Percentiles rank a stretch among this genome's conserved stretches.
Evolutionary conservation across 1,140 invertebrate species (phyloP).

Genomic region (Whitmania pigra): DNA sequence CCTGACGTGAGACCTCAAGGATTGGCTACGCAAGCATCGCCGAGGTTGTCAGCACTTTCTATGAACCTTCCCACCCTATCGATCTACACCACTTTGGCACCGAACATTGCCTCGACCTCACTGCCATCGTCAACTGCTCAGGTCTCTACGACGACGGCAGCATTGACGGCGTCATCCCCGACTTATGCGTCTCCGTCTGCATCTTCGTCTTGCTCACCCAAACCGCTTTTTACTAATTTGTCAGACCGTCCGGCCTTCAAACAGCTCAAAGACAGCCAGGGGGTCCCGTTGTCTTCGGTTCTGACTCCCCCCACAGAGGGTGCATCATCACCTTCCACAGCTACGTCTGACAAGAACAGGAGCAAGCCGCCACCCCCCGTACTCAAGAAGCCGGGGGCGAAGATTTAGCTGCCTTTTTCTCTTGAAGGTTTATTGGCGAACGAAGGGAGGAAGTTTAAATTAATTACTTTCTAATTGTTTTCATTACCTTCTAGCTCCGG

Average conservation of each 20-base stretch:
- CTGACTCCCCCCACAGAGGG: background rate
- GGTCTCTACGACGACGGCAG: background rate
- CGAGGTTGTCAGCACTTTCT: constrained; percentile 7
- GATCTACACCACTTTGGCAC: constrained; percentile 9
- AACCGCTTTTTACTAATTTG: background rate
- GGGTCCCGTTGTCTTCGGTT: background rate
- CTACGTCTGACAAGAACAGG: background rate
- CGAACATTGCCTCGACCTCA: background rate
- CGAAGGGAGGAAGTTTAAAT: no score
- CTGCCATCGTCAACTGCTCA: background rate
- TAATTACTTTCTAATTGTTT: no score
- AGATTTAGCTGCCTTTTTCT: no score
- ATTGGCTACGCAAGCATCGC: background rate
- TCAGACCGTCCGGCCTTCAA: no score
- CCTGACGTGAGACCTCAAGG: no score
- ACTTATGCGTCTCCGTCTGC: background rate
- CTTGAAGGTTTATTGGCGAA: no score
- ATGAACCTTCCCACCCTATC: constrained; percentile 5
- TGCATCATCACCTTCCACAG: background rate
- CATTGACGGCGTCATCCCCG: background rate
- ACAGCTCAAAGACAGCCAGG: no score
- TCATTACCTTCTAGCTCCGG: no score
- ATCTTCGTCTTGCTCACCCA: background rate
- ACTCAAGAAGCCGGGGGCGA: background rate
- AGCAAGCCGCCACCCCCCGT: background rate